A percentile compares a stretch with the other conserved stretches of the same genome.
Conservation (phyloP, 2,888 invertebrate species). For the Adineta ricciae region DNA sequence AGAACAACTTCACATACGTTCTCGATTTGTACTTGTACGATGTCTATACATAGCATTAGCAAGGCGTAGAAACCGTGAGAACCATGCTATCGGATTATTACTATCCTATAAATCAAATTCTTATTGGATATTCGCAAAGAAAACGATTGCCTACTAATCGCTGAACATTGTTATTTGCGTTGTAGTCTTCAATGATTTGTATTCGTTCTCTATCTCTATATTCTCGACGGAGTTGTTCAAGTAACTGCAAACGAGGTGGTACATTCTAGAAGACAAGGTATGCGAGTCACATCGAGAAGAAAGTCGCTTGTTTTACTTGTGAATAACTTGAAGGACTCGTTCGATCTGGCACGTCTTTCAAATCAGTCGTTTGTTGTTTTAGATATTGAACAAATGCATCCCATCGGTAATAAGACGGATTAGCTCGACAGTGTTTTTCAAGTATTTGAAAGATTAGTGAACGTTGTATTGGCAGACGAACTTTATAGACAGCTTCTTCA, state of each 20-base stretch:
- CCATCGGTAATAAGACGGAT: slow-evolving; percentile 26
- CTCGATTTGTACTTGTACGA: slow-evolving; percentile 38
- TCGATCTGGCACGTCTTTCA: neutral
- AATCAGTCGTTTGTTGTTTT: neutral
- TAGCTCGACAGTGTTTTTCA: slow-evolving; percentile 29
- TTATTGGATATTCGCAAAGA: neutral
- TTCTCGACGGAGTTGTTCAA: slow-evolving; percentile 8
- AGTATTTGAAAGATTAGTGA: slow-evolving; percentile 32
- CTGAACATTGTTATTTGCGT: neutral
- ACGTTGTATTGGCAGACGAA: slow-evolving; percentile 31
- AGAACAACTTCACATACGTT: slow-evolving; percentile 37
- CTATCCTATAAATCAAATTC: neutral
- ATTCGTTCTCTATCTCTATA: slow-evolving; percentile 30
- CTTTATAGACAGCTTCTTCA: slow-evolving; percentile 33
- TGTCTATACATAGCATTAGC: slow-evolving; percentile 43
- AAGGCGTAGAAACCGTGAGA: slow-evolving; percentile 43
- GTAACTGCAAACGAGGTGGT: neutral
- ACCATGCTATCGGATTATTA: slow-evolving; percentile 39
- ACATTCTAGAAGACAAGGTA: neutral
- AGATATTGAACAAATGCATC: slow-evolving; percentile 31
- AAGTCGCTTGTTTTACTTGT: neutral
- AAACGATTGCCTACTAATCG: neutral
- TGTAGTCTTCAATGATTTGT: slow-evolving; percentile 23
- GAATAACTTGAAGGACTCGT: neutral
- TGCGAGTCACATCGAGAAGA: no score